phyloP scores from a whole-genome alignment of 2,797 vertebrate species.

The Centropyge bicolor region DNA sequence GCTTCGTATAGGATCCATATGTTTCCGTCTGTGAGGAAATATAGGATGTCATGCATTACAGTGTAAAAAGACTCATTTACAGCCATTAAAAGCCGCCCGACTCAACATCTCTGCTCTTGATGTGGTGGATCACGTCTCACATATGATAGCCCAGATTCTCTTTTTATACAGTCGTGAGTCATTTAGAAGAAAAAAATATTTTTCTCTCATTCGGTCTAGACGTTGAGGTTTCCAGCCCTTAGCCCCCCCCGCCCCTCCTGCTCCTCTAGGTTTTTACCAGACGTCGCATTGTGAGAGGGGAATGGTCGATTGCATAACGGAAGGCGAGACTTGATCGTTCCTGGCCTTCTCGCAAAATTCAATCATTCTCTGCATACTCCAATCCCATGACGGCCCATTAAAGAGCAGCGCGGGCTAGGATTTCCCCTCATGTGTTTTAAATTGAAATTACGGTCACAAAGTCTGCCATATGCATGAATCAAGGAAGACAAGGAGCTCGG shows the following conservation, averaged over 20 bases:
- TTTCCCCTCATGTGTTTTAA: slow-evolving; percentile 85
- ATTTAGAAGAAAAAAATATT: slow-evolving; percentile 75
- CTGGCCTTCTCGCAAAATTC: slow-evolving; percentile 83
- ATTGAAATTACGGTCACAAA: slow-evolving; percentile 82
- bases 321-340: slow-evolving; percentile 83
- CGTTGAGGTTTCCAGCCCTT: slow-evolving; percentile 73
- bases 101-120: slow-evolving; percentile 66
- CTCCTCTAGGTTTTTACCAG: slow-evolving; percentile 76
- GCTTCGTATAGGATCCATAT: slow-evolving; percentile 76
- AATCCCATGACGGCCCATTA: slow-evolving; percentile 82
- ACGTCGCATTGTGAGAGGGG: slow-evolving; percentile 79
- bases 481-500: slow-evolving; percentile 65
- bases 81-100: slow-evolving; percentile 65
- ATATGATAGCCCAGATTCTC: slow-evolving; percentile 56
- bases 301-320: slow-evolving; percentile 85
- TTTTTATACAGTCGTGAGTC: slow-evolving; percentile 76
- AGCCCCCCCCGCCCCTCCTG: slow-evolving; percentile 32
- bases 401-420: slow-evolving; percentile 80
- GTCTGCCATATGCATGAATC: slow-evolving; percentile 74
- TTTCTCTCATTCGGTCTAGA: slow-evolving; percentile 78
- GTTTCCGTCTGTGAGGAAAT: slow-evolving; percentile 77
- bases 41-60: slow-evolving; percentile 77
- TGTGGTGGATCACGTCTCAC: slow-evolving; percentile 72
- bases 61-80: slow-evolving; percentile 80
- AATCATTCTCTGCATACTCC: slow-evolving; percentile 84